Evolutionary conservation across 2,888 invertebrate species (phyloP).

Genomic region (Tachystola acroxantha): DNA sequence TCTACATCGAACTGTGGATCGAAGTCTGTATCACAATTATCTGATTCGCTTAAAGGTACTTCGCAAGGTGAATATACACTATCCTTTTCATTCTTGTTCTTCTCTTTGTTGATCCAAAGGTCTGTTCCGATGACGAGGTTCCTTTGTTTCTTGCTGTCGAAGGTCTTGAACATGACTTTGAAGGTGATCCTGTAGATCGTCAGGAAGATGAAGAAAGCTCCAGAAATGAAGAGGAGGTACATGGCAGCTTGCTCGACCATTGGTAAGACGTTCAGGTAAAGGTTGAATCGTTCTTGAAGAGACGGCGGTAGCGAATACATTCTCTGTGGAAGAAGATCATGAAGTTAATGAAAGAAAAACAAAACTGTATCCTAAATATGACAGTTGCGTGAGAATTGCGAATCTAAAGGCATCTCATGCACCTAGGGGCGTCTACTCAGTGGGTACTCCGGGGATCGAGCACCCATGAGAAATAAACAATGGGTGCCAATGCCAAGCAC

Average conservation of each 20-base stretch:
- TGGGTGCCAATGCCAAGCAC: no score
- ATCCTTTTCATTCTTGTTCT: conserved; percentile 22
- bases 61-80: conserved; percentile 61
- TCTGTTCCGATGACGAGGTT: conserved; percentile 34
- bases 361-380: no score
- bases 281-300: conserved; percentile 80
- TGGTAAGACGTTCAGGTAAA: conserved; percentile 86
- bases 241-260: conserved; percentile 75
- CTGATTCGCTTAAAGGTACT: conserved; percentile 47
- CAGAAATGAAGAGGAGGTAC: conserved; percentile 75
- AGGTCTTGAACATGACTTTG: conserved; percentile 59
- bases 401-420: no score
- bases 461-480: no score
- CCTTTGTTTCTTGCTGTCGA: conserved; percentile 33
- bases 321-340: conserved; percentile 71
- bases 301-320: conserved; percentile 82
- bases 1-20: conserved; percentile 30
- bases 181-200: conserved; percentile 64
- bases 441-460: no score
- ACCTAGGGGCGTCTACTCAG: no score
- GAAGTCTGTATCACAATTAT: conserved; percentile 29
- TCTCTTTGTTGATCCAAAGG: conserved; percentile 35
- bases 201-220: conserved; percentile 68
- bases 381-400: no score
- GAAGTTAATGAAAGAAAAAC: no score